These are phyloP conservation scores for Ceratitis capitata DNA, from an alignment of 1,140 invertebrate genomes.

Conservation along the genomic window DNA sequence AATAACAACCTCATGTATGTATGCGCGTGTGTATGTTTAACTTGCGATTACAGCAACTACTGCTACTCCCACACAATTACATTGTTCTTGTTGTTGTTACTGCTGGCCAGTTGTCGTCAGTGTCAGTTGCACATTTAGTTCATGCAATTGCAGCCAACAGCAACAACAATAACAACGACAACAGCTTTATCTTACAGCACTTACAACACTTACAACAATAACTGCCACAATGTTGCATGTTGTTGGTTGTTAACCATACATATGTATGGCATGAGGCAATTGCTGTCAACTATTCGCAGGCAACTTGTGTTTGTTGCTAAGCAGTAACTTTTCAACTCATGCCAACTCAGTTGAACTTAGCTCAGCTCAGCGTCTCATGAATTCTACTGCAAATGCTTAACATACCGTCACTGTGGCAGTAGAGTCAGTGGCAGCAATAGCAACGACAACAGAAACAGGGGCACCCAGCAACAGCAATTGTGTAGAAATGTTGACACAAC, in stretches of 20 bases:
- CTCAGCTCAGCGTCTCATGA: too few species aligned
- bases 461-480: neutral
- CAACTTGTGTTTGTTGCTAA: neutral
- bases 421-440: too few species aligned
- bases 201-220: conserved; percentile 9
- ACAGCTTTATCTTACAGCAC: conserved; percentile 15
- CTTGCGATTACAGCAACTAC: neutral
- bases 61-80: neutral
- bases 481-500: conserved; percentile 12
- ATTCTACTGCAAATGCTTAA: too few species aligned
- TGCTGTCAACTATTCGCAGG: neutral
- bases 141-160: neutral
- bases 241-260: neutral
- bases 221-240: too few species aligned
- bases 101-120: neutral
- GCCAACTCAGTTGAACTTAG: too few species aligned
- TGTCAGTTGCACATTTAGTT: neutral
- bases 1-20: too few species aligned
- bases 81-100: neutral
- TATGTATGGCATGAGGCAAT: neutral
- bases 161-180: neutral
- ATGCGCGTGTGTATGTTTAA: neutral
- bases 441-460: neutral
- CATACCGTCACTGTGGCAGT: too few species aligned
- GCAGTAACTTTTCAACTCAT: neutral